Evolutionary conservation across 2,113 vertebrate species (phyloP), one percentile per base, ranked within the genome.

Genomic region (Artemisiospiza belli): DNA sequence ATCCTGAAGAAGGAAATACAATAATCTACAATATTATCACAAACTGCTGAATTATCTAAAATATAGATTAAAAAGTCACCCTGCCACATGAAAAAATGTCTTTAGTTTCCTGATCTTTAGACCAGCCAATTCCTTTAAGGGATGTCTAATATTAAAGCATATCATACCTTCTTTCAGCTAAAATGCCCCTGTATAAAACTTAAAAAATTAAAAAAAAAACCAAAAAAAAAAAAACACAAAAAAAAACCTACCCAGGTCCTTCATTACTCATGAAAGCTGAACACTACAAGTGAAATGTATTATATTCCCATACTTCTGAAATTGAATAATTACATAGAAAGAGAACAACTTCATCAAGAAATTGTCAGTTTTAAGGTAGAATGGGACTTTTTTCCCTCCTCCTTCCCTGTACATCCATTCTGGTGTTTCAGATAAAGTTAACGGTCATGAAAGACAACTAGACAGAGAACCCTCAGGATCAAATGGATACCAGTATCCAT

Each of bases 61-160:
- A 66, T 67, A 76, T 37, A 82, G 44, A 73, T 89, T 57, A 92
- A 91, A 95, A 94, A 76, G n/a, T 92, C 62, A 72, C 39, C 44
- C 75, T 74, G 58, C 19, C 68, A 17, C 6, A 7, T 85, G 78
- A 94, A 79, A 96, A 89, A 85, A 86, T 92, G 69, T 66, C 41
- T 90, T 91, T 91, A 86, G 69, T 85, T 93, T 92, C 43, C 58
- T 84, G 73, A 77, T 82, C 92, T 54, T 88, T 79, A 83, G 21
- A 95, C 72, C 68, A 96, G 31, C 11, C 66, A 87, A 74, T 55
- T 88, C 44, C 69, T 96, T 92, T 55, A 87, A 93, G 74, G 59
- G 39, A 76, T 51, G 66, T 55, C 89, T 96, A 80, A 68, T 91
- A 88, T 91, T 87, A 87, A 93, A 92, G 49, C 62, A 78, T 12